Conservation (phyloP, 1,140 invertebrate species). For the Drosophila rufa region DNA sequence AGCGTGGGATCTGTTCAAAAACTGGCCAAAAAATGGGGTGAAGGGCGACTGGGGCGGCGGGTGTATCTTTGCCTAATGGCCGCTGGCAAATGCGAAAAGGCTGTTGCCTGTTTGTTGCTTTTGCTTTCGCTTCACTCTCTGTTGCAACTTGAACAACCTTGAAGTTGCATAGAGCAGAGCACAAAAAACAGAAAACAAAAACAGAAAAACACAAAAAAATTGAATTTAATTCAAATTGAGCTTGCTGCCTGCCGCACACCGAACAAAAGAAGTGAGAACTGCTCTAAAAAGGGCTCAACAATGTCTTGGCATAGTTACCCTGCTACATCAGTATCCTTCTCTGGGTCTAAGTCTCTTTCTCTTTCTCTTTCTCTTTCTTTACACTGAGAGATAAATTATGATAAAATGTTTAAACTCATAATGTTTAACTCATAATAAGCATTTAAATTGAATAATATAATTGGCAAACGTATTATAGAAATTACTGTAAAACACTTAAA, state of each 20-base stretch:
- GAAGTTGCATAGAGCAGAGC: constrained; percentile 34
- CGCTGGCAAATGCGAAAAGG: constrained; percentile 65
- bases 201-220: constrained; percentile 47
- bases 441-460: too few species aligned
- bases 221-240: constrained; percentile 82
- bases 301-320: constrained; percentile 64
- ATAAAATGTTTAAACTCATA: too few species aligned
- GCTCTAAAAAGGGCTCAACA: constrained; percentile 44
- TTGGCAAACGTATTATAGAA: too few species aligned
- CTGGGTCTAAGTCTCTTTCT: not conserved
- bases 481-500: too few species aligned
- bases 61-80: constrained; percentile 64
- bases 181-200: constrained; percentile 17
- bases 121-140: constrained; percentile 25
- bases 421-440: too few species aligned
- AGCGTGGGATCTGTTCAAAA: constrained; percentile 45
- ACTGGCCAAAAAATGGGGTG: constrained; percentile 10
- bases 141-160: constrained; percentile 63
- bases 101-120: constrained; percentile 46
- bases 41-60: not conserved
- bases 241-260: constrained; percentile 17
- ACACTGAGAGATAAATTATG: constrained; percentile 1
- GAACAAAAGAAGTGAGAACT: constrained; percentile 57
- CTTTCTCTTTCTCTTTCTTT: not conserved
- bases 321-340: not conserved